Evolutionary conservation across 2,113 vertebrate genomes (phyloP), one percentile per base, ranked within the genome.

Genomic region (Rhodinocichla rosea): DNA sequence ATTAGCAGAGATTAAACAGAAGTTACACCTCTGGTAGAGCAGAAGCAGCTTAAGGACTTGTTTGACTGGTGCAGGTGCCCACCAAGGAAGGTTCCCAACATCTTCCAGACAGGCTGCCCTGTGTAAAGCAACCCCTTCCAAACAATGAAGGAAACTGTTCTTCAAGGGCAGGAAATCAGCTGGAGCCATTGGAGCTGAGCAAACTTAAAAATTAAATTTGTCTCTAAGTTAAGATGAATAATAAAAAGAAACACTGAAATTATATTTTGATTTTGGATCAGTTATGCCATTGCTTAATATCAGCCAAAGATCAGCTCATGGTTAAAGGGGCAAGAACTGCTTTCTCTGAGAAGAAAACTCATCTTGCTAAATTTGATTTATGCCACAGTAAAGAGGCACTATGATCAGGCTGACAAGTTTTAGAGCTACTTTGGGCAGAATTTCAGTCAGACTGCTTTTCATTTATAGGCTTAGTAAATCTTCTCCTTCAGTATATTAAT

Each of bases 311-410:
- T 47, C 59, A 56, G 23, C n/a, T 87, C 18, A 8, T 0, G 2
- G 37, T 92, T 90, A 77, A 87, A 90, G 47, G 24, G 21, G 35
- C 33, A 77, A 83, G 59, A 83, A 26, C 39, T 70, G 39, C 78
- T 89, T 91, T 68, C 33, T 71, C 81, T 69, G 67, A 79, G 57
- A 90, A 77, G 63, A 93, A 91, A 95, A 50, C 33, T 88, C 7
- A 47, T 91, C 67, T 47, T 74, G 59, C 79, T 86, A 37, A 87
- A 67, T 85, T 74, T 91, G 84, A 91, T 95, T 93, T 90, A 94
- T 91, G 65, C 42, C 7, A 23, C 27, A 49, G 11, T 88, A 64
- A 74, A 91, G 60, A 91, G 74, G 42, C 47, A 75, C 50, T 30
- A 7, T 8, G 52, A 83, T 63, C 63, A 80, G 63, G n/a, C 42